Percentiles rank a stretch among this genome's conserved stretches.
phyloP scores from a whole-genome alignment of 1,140 invertebrate genomes.

The Pantala flavescens region DNA sequence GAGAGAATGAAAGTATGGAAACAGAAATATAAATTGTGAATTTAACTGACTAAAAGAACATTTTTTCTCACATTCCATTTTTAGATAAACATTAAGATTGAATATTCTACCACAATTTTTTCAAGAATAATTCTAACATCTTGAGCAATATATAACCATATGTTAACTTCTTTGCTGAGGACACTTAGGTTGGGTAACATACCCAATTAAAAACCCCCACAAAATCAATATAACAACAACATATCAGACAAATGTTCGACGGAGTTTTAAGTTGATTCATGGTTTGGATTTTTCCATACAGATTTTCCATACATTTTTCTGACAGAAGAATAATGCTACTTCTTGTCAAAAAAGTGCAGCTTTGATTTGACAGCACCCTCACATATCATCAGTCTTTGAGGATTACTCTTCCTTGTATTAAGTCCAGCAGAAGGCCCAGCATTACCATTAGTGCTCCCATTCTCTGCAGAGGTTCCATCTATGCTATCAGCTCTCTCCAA shows the following conservation, averaged over 20 bases:
- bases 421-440: slow-evolving; percentile 14
- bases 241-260: background rate
- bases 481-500: slow-evolving; percentile 21
- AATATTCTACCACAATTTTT: background rate
- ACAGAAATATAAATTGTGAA: background rate
- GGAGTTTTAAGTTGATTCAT: background rate
- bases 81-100: background rate
- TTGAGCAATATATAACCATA: background rate
- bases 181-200: background rate
- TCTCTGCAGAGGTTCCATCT: background rate
- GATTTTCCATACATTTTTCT: background rate
- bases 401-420: slow-evolving; percentile 16
- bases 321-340: slow-evolving; percentile 26
- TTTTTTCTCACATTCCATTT: background rate
- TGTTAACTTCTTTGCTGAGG: background rate
- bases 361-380: slow-evolving; percentile 75
- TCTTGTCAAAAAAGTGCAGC: slow-evolving; percentile 73
- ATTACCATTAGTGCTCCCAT: background rate
- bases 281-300: background rate
- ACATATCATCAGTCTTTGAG: slow-evolving; percentile 58
- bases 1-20: background rate
- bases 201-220: background rate
- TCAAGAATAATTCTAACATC: background rate
- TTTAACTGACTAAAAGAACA: background rate
- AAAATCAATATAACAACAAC: background rate